Conservation (phyloP, 2,113 vertebrate genomes). For the Phylloscopus trochiloides region DNA sequence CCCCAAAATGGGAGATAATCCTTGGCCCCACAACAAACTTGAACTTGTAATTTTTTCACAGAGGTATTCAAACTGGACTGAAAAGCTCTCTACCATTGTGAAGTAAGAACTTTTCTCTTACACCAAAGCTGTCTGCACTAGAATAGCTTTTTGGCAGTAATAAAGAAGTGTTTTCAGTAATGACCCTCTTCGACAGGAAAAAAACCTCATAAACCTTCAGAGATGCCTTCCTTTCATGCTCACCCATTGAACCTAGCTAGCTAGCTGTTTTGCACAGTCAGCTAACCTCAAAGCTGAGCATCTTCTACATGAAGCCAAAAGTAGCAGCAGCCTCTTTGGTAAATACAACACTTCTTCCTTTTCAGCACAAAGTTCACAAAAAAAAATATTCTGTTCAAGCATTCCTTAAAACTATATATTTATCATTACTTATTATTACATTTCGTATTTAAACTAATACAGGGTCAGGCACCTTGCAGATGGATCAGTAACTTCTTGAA, state of each 20-base stretch:
- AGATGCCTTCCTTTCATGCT: background rate
- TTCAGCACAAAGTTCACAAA: background rate
- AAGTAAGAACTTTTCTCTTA: background rate
- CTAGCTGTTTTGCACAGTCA: background rate
- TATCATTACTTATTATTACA: background rate
- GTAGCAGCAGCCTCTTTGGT: background rate
- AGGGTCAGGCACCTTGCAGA: background rate
- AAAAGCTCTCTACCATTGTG: background rate
- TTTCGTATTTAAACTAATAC: background rate
- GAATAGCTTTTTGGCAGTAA: background rate
- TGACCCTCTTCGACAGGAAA: background rate
- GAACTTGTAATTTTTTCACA: background rate
- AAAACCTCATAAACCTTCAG: background rate
- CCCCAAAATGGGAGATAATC: background rate
- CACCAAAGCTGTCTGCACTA: background rate
- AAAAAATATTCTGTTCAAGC: background rate
- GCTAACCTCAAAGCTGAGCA: background rate
- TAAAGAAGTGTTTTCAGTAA: background rate
- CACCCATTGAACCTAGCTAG: background rate
- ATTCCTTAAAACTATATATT: background rate
- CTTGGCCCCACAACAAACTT: background rate
- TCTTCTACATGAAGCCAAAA: background rate
- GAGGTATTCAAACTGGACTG: background rate
- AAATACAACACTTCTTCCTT: background rate
- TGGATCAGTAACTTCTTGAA: background rate